Conservation (phyloP, 2,797 vertebrate genomes). For the Pangasius mekongensis region DNA sequence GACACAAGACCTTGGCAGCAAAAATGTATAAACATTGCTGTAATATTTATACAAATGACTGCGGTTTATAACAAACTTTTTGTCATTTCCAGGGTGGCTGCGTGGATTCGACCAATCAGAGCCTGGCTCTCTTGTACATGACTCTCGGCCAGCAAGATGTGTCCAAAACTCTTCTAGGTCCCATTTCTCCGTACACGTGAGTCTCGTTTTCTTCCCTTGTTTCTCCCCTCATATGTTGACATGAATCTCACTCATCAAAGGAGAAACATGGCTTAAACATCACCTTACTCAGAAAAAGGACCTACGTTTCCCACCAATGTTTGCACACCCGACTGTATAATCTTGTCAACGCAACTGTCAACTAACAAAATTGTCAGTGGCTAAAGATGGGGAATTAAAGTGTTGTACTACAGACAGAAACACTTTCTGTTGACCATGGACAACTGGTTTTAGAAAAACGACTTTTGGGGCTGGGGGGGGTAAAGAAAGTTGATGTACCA, state of each 20-base stretch:
- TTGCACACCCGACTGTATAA: neutral
- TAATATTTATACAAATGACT: neutral
- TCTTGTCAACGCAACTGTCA: neutral
- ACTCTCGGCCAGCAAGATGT: constrained; percentile 96
- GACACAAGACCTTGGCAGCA: neutral
- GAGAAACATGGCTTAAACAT: too few relatives aligned
- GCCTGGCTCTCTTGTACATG: constrained; percentile 91
- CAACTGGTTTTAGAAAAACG: neutral
- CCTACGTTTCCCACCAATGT: neutral
- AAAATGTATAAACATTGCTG: neutral
- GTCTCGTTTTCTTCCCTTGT: constrained; percentile 31
- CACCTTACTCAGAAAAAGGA: neutral
- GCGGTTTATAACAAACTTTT: constrained; percentile 12
- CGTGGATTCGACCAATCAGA: constrained; percentile 95
- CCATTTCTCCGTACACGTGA: constrained; percentile 92
- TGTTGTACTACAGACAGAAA: neutral
- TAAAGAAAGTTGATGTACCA: neutral
- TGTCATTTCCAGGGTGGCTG: constrained; percentile 88
- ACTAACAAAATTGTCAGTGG: neutral
- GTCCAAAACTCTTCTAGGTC: constrained; percentile 93
- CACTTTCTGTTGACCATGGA: neutral
- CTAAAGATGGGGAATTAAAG: neutral
- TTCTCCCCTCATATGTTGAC: neutral
- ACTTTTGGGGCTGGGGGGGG: too few relatives aligned
- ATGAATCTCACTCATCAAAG: neutral